Percentiles rank a stretch among this genome's conserved stretches.
These are phyloP conservation scores for Phortica magna DNA, from an alignment of 2,888 invertebrate genomes.

Conservation along the genomic window DNA sequence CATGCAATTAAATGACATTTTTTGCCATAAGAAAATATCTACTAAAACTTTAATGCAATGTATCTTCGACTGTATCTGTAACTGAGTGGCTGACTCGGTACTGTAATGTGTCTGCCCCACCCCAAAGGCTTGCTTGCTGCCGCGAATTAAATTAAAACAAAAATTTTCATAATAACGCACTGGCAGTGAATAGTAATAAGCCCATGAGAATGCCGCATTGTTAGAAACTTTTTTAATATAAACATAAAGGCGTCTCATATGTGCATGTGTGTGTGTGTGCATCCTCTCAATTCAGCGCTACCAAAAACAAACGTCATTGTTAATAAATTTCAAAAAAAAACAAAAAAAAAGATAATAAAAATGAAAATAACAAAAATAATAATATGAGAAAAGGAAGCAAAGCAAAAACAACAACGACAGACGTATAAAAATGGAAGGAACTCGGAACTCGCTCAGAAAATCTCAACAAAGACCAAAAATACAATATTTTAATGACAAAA, in stretches of 20 bases:
- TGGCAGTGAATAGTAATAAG: constrained; percentile 58
- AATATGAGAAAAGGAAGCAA: constrained; percentile 31
- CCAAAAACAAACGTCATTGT: constrained; percentile 50
- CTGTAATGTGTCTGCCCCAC: neutral
- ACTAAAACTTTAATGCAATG: too few species aligned
- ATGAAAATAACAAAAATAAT: constrained; percentile 21
- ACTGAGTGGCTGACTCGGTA: neutral
- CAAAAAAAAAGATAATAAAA: constrained; percentile 31
- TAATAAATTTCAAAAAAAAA: constrained; percentile 29
- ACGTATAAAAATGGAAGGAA: neutral
- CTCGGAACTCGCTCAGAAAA: constrained; percentile 44
- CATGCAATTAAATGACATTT: constrained; percentile 5
- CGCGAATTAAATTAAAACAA: constrained; percentile 55
- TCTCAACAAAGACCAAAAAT: constrained; percentile 65
- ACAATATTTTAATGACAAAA: constrained; percentile 67
- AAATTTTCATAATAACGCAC: constrained; percentile 29
- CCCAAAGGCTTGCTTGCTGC: constrained; percentile 6
- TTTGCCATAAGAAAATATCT: neutral
- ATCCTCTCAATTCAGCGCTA: constrained; percentile 17
- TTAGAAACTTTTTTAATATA: constrained; percentile 70
- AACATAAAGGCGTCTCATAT: constrained; percentile 53
- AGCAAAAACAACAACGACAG: neutral
- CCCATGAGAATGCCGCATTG: constrained; percentile 63
- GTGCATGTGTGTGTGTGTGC: neutral
- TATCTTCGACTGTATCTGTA: neutral